phyloP scores from a whole-genome alignment of 2,797 vertebrate species.

The Setipinna tenuifilis region DNA sequence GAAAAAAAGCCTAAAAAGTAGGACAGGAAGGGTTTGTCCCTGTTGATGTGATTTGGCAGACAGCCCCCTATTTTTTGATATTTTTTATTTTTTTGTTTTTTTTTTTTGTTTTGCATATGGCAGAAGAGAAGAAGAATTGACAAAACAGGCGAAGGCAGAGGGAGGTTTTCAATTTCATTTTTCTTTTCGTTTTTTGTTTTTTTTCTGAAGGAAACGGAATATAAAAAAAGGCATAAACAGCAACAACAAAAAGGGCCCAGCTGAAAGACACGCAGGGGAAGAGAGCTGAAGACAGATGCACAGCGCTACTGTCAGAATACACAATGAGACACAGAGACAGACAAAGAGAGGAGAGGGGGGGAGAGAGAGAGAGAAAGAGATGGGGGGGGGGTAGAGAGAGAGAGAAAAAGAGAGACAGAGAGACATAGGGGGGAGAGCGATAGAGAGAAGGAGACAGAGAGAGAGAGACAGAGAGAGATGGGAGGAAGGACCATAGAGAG shows the following conservation, averaged over 20 bases:
- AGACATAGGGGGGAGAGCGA: too few relatives aligned
- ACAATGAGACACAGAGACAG: not conserved
- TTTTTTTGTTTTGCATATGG: not conserved
- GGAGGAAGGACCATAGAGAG: not conserved
- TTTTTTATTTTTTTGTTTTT: not conserved
- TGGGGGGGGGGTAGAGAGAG: not conserved
- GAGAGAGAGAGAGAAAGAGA: too few relatives aligned
- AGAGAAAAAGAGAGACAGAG: too few relatives aligned
- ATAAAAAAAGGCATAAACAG: not conserved
- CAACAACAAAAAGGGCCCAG: conserved; percentile 12
- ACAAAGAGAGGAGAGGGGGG: not conserved
- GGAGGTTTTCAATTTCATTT: conserved; percentile 14
- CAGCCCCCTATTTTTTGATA: not conserved
- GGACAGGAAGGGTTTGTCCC: conserved; percentile 67
- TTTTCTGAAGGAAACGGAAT: not conserved
- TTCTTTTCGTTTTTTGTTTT: not conserved
- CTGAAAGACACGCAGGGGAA: not conserved
- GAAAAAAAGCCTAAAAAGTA: conserved; percentile 63
- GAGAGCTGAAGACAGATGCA: not conserved
- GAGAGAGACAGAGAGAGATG: too few relatives aligned
- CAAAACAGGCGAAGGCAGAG: not conserved
- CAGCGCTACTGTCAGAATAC: not conserved
- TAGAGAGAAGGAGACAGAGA: too few relatives aligned
- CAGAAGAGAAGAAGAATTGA: not conserved
- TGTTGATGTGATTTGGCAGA: conserved; percentile 63